phyloP scores from a whole-genome alignment of 2,113 vertebrate species.

The human region GRCh38 chr15:58061501-58062000 shows the following conservation, averaged over 20 bases:
- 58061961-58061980: neutral
- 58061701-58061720: constrained; percentile 31
- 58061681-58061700: neutral
- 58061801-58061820: neutral
- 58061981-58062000: neutral
- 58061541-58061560: neutral
- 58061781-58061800: neutral
- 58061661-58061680: neutral
- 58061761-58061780: constrained; percentile 14
- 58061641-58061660: neutral
- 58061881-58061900: neutral
- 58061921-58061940: neutral
- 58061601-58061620: no score
- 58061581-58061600: neutral
- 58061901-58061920: neutral
- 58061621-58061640: neutral
- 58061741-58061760: constrained; percentile 8
- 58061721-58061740: constrained; percentile 20
- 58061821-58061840: neutral
- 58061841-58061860: neutral
- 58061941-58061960: neutral
- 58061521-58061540: neutral
- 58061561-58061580: constrained; percentile 31
- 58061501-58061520: neutral
- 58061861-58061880: neutral